Evolutionary conservation across 2,113 vertebrate species (phyloP), one percentile per base, ranked within the genome.

Genomic region (Psilopogon haemacephalus): DNA sequence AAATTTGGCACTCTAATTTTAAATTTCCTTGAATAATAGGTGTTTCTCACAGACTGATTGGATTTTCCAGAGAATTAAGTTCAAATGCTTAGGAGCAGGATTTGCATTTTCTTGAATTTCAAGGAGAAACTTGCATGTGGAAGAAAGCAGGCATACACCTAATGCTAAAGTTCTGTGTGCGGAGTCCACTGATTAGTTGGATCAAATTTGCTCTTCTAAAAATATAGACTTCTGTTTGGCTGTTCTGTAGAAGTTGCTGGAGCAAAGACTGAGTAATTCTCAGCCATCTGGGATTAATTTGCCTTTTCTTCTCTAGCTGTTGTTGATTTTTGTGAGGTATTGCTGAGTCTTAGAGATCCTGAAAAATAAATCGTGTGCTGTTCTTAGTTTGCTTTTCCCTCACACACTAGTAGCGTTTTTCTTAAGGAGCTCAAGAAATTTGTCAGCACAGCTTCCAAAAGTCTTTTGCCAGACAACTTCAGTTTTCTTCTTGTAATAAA

Each of bases 351-450:
- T 69, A 28, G 3, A 26, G 32, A 35, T 84, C 42, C 8, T 9
- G 3, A 77, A 72, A 42, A 81, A 14, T 24, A 46, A 71, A 50
- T 38, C 0, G 0, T 2, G 0, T 68, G 4, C 12, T 71, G 6
- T 37, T 90, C n/a, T 77, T 71, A 16, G 30, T 81, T 80, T 86
- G 38, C 23, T 33, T 64, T 60, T 76, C 21, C 12, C 8, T 83
- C 13, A 14, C 21, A 21, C 8, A 55, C 17, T 6, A 8, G 54
- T 84, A 68, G 30, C 14, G 1, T 62, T 72, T 88, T 67, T 42
- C 42, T 27, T 83, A 30, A 0, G 7, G 28, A 79, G 54, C 24
- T 60, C 44, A 52, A 93, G n/a, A 65, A 67, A 50, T 82, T 42
- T 77, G 20, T 56, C 38, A 69, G 3, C 8, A 23, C 26, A 10